A percentile compares a stretch with the other conserved stretches of the same genome.
Conservation (phyloP, 2,888 invertebrate genomes). For the Blastobasis adustella region DNA sequence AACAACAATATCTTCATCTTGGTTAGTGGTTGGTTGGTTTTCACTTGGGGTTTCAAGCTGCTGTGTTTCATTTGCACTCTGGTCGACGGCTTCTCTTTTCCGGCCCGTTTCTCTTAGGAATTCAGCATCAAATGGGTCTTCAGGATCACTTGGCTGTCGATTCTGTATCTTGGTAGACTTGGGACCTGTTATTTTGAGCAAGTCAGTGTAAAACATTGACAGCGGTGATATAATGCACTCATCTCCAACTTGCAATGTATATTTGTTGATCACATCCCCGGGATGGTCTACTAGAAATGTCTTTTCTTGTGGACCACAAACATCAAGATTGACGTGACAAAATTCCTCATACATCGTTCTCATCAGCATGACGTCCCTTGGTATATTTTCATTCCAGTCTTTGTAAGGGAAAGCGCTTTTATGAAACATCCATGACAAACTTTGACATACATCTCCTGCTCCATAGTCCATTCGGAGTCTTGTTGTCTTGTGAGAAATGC, state of each 20-base stretch:
- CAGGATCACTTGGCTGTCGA: conserved; percentile 84
- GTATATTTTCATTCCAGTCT: conserved; percentile 82
- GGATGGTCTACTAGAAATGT: conserved; percentile 84
- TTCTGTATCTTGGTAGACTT: conserved; percentile 84
- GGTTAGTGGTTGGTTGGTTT: conserved; percentile 61
- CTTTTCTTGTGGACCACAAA: conserved; percentile 91
- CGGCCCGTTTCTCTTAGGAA: conserved; percentile 91
- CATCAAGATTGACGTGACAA: conserved; percentile 93
- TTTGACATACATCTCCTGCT: conserved; percentile 92
- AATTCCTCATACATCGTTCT: conserved; percentile 90
- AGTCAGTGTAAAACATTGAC: conserved; percentile 90
- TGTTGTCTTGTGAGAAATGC: conserved; percentile 92
- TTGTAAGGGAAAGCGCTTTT: conserved; percentile 94
- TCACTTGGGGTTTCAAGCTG: conserved; percentile 69
- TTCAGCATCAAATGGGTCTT: conserved; percentile 95
- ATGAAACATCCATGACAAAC: conserved; percentile 90
- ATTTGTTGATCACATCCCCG: conserved; percentile 79
- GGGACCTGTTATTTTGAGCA: conserved; percentile 87
- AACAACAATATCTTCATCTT: conserved; percentile 84
- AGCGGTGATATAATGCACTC: conserved; percentile 94
- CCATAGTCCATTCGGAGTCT: conserved; percentile 91
- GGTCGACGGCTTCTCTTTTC: conserved; percentile 66
- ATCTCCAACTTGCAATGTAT: conserved; percentile 89
- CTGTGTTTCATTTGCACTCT: conserved; percentile 52
- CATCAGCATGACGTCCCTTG: conserved; percentile 86